phyloP scores from a whole-genome alignment of 1,140 invertebrate species.

The Phthorimaea operculella region DNA sequence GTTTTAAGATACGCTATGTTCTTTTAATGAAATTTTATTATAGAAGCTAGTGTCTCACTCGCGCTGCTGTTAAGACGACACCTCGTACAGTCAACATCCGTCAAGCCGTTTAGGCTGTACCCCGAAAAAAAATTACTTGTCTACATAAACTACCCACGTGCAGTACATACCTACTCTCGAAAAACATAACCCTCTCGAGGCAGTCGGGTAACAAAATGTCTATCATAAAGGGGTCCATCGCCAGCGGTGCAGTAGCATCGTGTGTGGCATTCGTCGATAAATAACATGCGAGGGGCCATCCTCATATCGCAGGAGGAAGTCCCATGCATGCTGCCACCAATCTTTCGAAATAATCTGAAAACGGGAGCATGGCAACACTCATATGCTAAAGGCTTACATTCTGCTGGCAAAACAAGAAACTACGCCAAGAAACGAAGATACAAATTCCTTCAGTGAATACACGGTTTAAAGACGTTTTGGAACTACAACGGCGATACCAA shows the following conservation, averaged over 20 bases:
- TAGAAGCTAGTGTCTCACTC: too few relatives aligned
- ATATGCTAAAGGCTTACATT: conserved; percentile 13
- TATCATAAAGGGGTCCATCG: neutral
- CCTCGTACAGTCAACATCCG: too few relatives aligned
- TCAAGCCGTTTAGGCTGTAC: too few relatives aligned
- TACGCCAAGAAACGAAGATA: conserved; percentile 10
- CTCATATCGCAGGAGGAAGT: conserved; percentile 62
- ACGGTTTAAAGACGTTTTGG: neutral
- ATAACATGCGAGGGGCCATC: conserved; percentile 53
- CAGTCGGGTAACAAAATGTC: too few relatives aligned
- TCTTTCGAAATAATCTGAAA: conserved; percentile 61
- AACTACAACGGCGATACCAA: conserved; percentile 25
- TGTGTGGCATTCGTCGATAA: conserved; percentile 56
- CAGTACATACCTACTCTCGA: too few relatives aligned
- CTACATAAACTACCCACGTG: too few relatives aligned
- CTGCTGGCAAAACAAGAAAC: conserved; percentile 5
- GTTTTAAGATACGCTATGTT: too few relatives aligned
- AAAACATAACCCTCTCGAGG: too few relatives aligned
- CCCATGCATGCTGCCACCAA: conserved; percentile 59
- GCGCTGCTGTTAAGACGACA: too few relatives aligned
- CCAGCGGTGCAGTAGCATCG: conserved; percentile 35
- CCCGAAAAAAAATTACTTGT: too few relatives aligned
- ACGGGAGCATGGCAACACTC: conserved; percentile 33
- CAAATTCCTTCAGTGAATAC: neutral
- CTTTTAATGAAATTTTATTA: too few relatives aligned